phyloP scores from a whole-genome alignment of 1,140 invertebrate species.

The Cryptotermes secundus region DNA sequence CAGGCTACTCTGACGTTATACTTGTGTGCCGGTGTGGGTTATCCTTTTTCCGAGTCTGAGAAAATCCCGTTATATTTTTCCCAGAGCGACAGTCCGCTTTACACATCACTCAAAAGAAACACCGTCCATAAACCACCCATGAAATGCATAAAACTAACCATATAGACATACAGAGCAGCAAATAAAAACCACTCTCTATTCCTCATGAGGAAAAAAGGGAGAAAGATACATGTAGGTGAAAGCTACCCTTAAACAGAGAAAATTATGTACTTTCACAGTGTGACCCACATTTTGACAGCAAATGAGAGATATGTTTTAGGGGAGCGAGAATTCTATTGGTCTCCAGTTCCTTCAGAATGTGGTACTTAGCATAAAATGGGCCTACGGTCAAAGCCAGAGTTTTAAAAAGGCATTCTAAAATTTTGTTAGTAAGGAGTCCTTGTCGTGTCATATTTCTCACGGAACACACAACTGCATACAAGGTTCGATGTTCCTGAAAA shows the following conservation, averaged over 20 bases:
- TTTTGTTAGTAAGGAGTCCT: too few relatives aligned
- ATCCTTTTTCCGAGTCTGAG: background rate
- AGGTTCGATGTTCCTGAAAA: too few relatives aligned
- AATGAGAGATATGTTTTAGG: too few relatives aligned
- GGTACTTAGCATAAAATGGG: too few relatives aligned
- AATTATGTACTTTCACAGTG: background rate
- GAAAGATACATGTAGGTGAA: background rate
- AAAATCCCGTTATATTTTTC: background rate
- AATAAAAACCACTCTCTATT: background rate
- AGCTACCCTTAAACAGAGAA: background rate
- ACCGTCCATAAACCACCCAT: background rate
- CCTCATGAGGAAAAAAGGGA: background rate
- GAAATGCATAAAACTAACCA: conserved; percentile 16
- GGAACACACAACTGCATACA: too few relatives aligned
- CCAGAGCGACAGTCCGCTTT: background rate
- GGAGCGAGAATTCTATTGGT: too few relatives aligned
- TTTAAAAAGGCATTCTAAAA: too few relatives aligned
- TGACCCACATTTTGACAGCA: background rate
- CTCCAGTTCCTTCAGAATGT: too few relatives aligned
- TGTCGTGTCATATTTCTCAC: too few relatives aligned
- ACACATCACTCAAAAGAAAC: conserved; percentile 1
- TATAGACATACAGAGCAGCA: background rate
- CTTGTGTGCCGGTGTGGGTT: too few relatives aligned
- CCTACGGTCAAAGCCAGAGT: too few relatives aligned
- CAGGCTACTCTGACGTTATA: too few relatives aligned